Conservation (phyloP, 2,113 vertebrate genomes). For the Reinhardtius hippoglossoides region DNA sequence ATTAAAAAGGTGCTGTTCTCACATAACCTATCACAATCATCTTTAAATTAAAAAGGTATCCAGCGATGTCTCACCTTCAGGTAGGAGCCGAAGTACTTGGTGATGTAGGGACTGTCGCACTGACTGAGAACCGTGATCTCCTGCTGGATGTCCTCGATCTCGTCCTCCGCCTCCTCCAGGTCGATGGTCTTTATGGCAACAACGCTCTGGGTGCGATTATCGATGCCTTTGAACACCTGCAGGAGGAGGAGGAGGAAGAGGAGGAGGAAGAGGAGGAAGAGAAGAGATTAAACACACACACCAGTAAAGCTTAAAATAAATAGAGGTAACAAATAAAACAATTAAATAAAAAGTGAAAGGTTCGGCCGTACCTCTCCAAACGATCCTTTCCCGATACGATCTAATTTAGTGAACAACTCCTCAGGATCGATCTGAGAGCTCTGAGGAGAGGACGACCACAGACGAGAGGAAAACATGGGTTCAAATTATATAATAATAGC, state of each 20-base stretch:
- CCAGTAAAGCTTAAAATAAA: neutral
- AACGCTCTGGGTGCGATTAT: slow-evolving; percentile 91
- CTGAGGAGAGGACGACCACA: slow-evolving; percentile 65
- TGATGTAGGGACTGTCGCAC: slow-evolving; percentile 94
- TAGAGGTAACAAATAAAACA: neutral
- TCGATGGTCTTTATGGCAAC: slow-evolving; percentile 97
- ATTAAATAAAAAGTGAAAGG: neutral
- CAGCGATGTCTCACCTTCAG: slow-evolving; percentile 85
- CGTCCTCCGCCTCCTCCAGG: slow-evolving; percentile 94
- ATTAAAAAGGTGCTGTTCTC: too few species aligned
- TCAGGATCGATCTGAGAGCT: slow-evolving; percentile 91
- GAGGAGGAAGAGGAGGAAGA: neutral
- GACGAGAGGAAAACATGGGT: too few species aligned
- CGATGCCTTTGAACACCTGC: slow-evolving; percentile 90
- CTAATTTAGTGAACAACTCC: slow-evolving; percentile 92
- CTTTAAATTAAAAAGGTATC: too few species aligned
- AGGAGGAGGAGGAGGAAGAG: neutral
- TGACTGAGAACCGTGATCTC: slow-evolving; percentile 96
- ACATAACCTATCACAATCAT: too few species aligned
- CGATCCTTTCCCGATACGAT: slow-evolving; percentile 94
- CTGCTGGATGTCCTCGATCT: slow-evolving; percentile 97
- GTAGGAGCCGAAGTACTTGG: slow-evolving; percentile 95
- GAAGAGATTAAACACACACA: neutral
- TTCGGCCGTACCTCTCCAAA: slow-evolving; percentile 87
- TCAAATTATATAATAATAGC: too few species aligned